phyloP scores from a whole-genome alignment of 1,140 invertebrate species.

The Dinoponera quadriceps region DNA sequence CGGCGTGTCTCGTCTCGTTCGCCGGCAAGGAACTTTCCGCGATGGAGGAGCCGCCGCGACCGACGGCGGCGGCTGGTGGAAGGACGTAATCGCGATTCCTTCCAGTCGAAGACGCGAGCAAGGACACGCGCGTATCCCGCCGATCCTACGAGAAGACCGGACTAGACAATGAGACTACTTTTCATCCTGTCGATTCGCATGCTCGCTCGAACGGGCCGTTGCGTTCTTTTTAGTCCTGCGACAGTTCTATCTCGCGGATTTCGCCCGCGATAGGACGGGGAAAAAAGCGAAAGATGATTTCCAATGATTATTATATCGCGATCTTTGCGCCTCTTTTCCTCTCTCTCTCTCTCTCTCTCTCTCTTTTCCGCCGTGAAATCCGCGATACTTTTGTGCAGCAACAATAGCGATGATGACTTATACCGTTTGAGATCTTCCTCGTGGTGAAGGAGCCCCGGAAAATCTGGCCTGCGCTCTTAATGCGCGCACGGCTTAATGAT shows the following conservation, averaged over 20 bases:
- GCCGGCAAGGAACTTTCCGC: background rate
- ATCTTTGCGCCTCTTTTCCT: background rate
- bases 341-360: background rate
- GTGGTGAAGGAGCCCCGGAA: background rate
- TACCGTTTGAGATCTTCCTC: slow-evolving; percentile 31
- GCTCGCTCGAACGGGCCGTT: slow-evolving; percentile 67
- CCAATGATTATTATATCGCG: slow-evolving; percentile 62
- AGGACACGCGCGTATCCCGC: slow-evolving; percentile 24
- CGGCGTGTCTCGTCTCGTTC: slow-evolving; percentile 40
- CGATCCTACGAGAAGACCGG: slow-evolving; percentile 43
- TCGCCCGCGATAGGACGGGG: slow-evolving; percentile 1
- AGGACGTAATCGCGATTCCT: slow-evolving; percentile 66
- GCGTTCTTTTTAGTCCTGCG: slow-evolving; percentile 60
- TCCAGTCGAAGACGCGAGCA: slow-evolving; percentile 51
- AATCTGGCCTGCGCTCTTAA: slow-evolving; percentile 45
- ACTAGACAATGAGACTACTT: slow-evolving; percentile 76
- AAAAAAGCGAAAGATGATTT: slow-evolving; percentile 26
- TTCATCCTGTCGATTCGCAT: slow-evolving; percentile 76
- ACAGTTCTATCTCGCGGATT: slow-evolving; percentile 54
- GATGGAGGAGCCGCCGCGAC: slow-evolving; percentile 19
- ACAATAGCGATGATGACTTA: slow-evolving; percentile 57
- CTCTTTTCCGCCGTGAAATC: background rate
- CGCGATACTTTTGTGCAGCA: slow-evolving; percentile 41
- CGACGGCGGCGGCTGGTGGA: slow-evolving; percentile 1
- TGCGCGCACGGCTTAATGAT: slow-evolving; percentile 30